Base-by-base conservation (phyloP, 2,888 invertebrate genomes). In the Ametastegia equiseti region DNA sequence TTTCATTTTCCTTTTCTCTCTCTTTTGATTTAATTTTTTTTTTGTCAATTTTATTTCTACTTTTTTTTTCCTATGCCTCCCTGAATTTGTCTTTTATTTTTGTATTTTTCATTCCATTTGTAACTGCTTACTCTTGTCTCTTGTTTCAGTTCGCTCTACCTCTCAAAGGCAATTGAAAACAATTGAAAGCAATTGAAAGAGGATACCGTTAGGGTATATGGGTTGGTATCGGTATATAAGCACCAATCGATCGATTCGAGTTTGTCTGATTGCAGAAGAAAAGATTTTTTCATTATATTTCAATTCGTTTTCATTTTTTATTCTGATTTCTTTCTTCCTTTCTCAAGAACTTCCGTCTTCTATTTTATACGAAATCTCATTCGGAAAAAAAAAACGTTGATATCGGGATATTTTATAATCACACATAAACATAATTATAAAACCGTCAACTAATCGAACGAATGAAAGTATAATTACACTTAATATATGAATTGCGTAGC, bases 71-170 rank as follows among this genome's bases (percentile, higher is more conserved):
- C 23, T 47, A 11, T 47, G 19, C 9, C 36, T 77, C 60, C 15
- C 13, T 36, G 23, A 39, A 3, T 77, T 77, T 39, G 13, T 23
- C 30, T 39, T 6, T 7, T 39, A 19, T 23, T 42, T 45, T 27
- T 69, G 13, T 45, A n/a, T 54, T n/a, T 33, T 50, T 54, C n/a
- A n/a, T n/a, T n/a, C n/a, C n/a, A n/a, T 54, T 54, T 75, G 23
- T 50, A 13, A 45, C 71, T 27, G 15, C 47, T 71, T 67, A 67
- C 71, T 30, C 30, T 71, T 67, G 75, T 75, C 50, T 54, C 54
- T 33, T 27, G 75, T 60, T 45, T 33, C 60, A 57, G 45, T 42
- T 27, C 42, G 30, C 23, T 78, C 42, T 42, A 19, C 60, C 42
- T 9, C 47, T 23, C 78, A 23, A 78, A 39, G 78, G n/a, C 27